phyloP scores from a whole-genome alignment of 2,797 vertebrate species.

The Falco peregrinus region DNA sequence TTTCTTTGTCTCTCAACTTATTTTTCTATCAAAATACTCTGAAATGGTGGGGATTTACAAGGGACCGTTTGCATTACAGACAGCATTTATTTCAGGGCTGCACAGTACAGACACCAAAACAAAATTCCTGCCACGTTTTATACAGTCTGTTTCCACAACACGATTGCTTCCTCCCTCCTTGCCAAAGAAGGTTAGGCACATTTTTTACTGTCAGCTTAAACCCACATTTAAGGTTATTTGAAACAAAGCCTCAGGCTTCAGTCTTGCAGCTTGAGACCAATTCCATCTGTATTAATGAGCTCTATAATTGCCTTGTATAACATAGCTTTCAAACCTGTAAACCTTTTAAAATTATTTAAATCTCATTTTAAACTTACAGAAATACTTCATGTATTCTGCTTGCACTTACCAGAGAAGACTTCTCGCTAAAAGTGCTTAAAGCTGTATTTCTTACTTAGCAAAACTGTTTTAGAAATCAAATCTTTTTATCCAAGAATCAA shows the following conservation, averaged over 20 bases:
- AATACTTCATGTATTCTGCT: background rate
- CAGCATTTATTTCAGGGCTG: background rate
- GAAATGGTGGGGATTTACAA: background rate
- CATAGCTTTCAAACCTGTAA: slow-evolving; percentile 17
- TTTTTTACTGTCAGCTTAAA: slow-evolving; percentile 35
- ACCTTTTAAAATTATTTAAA: slow-evolving; percentile 28
- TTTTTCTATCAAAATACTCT: background rate
- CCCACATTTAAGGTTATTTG: slow-evolving; percentile 37
- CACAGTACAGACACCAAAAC: background rate
- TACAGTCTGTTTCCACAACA: background rate
- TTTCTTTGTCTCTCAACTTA: background rate
- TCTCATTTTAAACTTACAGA: background rate
- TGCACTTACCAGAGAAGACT: background rate
- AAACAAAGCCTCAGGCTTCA: slow-evolving; percentile 44
- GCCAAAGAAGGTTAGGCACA: background rate
- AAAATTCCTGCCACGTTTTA: background rate
- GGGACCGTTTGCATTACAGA: background rate
- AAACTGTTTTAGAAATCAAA: background rate
- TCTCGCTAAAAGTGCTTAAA: background rate
- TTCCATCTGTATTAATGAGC: slow-evolving; percentile 39
- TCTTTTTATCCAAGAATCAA: background rate
- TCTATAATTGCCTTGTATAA: slow-evolving; percentile 22
- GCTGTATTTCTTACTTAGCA: background rate
- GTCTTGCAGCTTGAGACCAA: slow-evolving; percentile 31
- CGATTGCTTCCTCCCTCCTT: background rate